Conservation (phyloP, 2,888 invertebrate species). For the Agrilus mali region DNA sequence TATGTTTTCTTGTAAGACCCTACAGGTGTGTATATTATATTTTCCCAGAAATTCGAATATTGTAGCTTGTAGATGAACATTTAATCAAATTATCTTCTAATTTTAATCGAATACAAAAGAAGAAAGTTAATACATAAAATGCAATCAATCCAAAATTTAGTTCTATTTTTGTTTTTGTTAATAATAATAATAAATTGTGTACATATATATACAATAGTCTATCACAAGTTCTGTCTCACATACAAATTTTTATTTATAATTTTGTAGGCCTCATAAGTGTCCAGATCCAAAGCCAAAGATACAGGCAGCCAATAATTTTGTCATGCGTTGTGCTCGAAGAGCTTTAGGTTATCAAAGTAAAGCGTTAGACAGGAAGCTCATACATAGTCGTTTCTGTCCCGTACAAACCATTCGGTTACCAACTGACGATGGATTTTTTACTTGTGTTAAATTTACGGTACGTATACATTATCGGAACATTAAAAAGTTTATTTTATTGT, state of each 20-base stretch:
- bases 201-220: no score
- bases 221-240: not conserved
- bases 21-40: slow-evolving; percentile 2
- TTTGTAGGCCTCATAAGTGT: slow-evolving; percentile 81
- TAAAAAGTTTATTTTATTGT: not conserved
- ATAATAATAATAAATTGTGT: no score
- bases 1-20: slow-evolving; percentile 13
- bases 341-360: slow-evolving; percentile 42
- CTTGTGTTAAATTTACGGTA: slow-evolving; percentile 39
- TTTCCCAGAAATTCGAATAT: no score
- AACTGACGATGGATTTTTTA: slow-evolving; percentile 63
- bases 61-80: no score
- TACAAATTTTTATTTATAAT: slow-evolving; percentile 5
- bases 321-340: slow-evolving; percentile 45
- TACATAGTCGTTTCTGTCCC: slow-evolving; percentile 73
- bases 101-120: no score
- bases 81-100: no score
- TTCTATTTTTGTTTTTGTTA: slow-evolving; percentile 1
- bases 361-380: slow-evolving; percentile 65
- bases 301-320: slow-evolving; percentile 57
- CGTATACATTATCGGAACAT: slow-evolving; percentile 6
- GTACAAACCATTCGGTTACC: slow-evolving; percentile 57
- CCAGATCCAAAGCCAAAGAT: slow-evolving; percentile 70
- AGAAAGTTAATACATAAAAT: not conserved
- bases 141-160: not conserved